These are phyloP conservation scores for Ischnus inquisitorius DNA, from an alignment of 2,888 invertebrate species.

Conservation along the genomic window DNA sequence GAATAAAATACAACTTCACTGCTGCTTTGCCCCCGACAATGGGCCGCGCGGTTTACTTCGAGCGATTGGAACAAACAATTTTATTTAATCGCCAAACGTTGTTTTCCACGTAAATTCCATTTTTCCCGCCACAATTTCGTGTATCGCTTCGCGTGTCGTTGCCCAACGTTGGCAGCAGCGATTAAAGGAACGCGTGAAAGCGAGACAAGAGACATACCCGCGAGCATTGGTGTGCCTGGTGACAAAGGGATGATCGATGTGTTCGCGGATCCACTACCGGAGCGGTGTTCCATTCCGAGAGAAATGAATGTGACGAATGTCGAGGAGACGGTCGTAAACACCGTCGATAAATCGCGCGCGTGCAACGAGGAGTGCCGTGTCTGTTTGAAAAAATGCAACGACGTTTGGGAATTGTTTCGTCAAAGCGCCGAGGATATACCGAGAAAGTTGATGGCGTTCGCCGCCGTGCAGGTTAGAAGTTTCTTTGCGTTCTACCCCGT, in stretches of 20 bases:
- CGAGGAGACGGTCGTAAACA: slow-evolving; percentile 64
- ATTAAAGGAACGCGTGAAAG: not conserved
- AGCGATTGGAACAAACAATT: no score
- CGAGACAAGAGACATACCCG: not conserved
- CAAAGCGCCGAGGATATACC: slow-evolving; percentile 74
- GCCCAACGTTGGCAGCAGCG: slow-evolving; percentile 22
- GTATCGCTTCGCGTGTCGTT: slow-evolving; percentile 74
- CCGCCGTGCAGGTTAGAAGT: slow-evolving; percentile 81
- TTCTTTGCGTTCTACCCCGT: slow-evolving; percentile 3
- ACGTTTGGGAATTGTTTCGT: slow-evolving; percentile 77
- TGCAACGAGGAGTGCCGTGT: slow-evolving; percentile 76
- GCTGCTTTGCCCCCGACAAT: no score
- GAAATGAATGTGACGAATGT: slow-evolving; percentile 76
- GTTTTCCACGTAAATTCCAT: no score
- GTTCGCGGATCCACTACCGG: no score
- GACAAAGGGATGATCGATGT: slow-evolving; percentile 19
- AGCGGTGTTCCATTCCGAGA: slow-evolving; percentile 43
- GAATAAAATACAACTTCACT: no score
- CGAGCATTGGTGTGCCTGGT: slow-evolving; percentile 4
- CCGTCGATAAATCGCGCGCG: slow-evolving; percentile 60
- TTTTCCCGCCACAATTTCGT: no score
- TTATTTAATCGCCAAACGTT: no score
- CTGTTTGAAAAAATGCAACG: slow-evolving; percentile 76
- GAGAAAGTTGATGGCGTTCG: slow-evolving; percentile 80
- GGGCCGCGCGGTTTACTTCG: no score